Percentiles rank a stretch among this genome's conserved stretches.
These are phyloP conservation scores for Pseudochromis fuscus DNA, from an alignment of 2,797 vertebrate species.

Conservation along the genomic window DNA sequence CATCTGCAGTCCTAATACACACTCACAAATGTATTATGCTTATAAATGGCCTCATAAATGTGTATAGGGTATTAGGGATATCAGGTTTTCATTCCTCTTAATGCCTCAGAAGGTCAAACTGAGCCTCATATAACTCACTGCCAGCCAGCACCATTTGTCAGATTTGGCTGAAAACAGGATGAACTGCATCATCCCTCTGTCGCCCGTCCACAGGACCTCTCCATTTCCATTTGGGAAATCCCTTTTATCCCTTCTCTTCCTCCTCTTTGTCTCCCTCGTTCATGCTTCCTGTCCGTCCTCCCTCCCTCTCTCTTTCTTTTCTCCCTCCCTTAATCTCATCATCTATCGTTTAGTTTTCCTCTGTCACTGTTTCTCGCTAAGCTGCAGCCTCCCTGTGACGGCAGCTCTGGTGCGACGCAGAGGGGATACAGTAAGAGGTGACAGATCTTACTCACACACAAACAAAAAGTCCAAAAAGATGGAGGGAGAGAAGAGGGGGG, in stretches of 20 bases:
- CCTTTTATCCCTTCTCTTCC: constrained; percentile 33
- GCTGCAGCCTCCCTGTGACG: constrained; percentile 19
- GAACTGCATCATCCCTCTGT: constrained; percentile 23
- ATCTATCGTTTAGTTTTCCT: constrained; percentile 44
- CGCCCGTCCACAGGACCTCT: constrained; percentile 16
- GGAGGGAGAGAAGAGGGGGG: background rate
- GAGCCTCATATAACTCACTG: constrained; percentile 22
- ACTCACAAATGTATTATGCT: constrained; percentile 4
- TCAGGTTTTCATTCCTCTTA: constrained; percentile 25
- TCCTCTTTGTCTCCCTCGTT: constrained; percentile 18
- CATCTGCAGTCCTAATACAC: background rate
- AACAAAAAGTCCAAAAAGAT: constrained; percentile 33
- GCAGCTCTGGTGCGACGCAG: constrained; percentile 12
- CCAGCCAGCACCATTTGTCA: constrained; percentile 36
- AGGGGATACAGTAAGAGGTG: constrained; percentile 11
- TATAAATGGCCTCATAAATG: constrained; percentile 6
- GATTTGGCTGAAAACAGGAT: constrained; percentile 33
- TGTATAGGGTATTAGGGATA: constrained; percentile 6
- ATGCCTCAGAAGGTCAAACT: constrained; percentile 34
- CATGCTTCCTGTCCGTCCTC: constrained; percentile 14
- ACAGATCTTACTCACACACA: constrained; percentile 30
- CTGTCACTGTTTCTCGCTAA: constrained; percentile 30
- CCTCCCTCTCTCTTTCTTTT: constrained; percentile 6
- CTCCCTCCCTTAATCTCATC: constrained; percentile 44
- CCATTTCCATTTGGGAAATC: constrained; percentile 61